Base-by-base conservation (phyloP, 2,113 vertebrate genomes). In the Pardalotus punctatus region DNA sequence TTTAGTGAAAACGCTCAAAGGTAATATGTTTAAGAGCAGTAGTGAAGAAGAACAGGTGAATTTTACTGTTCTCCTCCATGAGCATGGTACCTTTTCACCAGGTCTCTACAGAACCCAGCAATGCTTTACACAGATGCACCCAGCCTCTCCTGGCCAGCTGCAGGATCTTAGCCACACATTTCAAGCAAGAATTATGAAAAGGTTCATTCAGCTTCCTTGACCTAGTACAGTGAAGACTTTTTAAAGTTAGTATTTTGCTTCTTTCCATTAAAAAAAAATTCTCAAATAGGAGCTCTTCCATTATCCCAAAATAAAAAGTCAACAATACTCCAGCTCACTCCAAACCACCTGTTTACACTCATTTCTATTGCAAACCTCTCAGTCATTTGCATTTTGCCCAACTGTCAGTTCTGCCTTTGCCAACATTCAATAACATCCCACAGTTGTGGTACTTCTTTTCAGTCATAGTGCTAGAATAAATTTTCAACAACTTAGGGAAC, bases 261-360 rank as follows among this genome's bases (percentile, higher is more conserved):
- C 61, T 83, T 92, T 91, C 25, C 51, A 40, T 43, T 77, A 73
- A 94, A 94, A 22, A 61, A 22, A 60, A 11, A 18, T 7, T 80
- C 64, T 94, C 94, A 90, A 95, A 92, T 57, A 89, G 36, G 62
- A 97, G 40, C 58, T 88, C 38, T 83, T 96, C 70, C 45, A 40
- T 90, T 96, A 84, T 33, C 62, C 45, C 91, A 96, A 96, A 96
- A 94, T 92, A 93, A 88, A 86, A 97, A 96, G 67, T 78, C 79
- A 97, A 69, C 96, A 96, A 96, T 94, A 73, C 90, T 93, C 84
- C 81, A 90, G 47, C 77, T 98, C 87, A 81, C 60, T 84, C 87
- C 81, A 97, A 97, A 96, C 95, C 96, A 96, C 97, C 97, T 97
- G 97, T 96, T 97, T 94, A 81, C 80, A 89, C 82, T 97, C 81